These are phyloP conservation scores for Cosmopolites sordidus DNA, from an alignment of 2,888 invertebrate species.

Conservation along the genomic window DNA sequence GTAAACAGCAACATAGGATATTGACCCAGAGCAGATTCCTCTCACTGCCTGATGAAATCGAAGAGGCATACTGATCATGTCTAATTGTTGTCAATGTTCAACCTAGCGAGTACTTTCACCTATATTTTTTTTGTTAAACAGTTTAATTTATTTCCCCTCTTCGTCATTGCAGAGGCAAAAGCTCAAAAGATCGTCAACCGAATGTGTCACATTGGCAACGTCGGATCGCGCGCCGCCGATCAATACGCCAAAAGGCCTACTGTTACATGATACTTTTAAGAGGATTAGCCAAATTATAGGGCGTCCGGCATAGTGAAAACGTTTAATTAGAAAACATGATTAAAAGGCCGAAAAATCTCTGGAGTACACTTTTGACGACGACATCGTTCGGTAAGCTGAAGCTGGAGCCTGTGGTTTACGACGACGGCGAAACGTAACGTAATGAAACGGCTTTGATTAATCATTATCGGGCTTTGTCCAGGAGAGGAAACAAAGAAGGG, in stretches of 20 bases:
- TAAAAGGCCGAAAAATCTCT: conserved; percentile 27
- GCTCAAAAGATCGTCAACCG: background rate
- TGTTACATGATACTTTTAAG: conserved; percentile 50
- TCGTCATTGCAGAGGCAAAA: background rate
- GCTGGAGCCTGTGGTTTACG: conserved; percentile 14
- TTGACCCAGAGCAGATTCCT: no score
- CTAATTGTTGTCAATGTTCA: no score
- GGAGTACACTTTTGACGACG: conserved; percentile 8
- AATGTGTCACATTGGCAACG: conserved; percentile 19
- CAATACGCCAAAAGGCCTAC: conserved; percentile 47
- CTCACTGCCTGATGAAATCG: no score
- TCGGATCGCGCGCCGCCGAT: conserved; percentile 34
- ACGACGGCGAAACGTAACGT: conserved; percentile 6
- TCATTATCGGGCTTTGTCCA: conserved; percentile 21
- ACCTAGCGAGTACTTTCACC: no score
- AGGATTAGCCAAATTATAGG: conserved; percentile 49
- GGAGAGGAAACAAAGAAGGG: conserved; percentile 5
- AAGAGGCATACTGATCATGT: no score
- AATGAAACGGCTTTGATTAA: conserved; percentile 15
- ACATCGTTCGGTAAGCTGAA: conserved; percentile 1
- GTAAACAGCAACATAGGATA: no score
- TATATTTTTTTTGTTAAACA: no score
- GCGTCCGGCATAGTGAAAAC: conserved; percentile 42
- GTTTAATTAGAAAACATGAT: conserved; percentile 41
- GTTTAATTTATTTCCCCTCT: no score